phyloP scores from a whole-genome alignment of 2,797 vertebrate genomes.

The Sylvilagus floridanus region DNA sequence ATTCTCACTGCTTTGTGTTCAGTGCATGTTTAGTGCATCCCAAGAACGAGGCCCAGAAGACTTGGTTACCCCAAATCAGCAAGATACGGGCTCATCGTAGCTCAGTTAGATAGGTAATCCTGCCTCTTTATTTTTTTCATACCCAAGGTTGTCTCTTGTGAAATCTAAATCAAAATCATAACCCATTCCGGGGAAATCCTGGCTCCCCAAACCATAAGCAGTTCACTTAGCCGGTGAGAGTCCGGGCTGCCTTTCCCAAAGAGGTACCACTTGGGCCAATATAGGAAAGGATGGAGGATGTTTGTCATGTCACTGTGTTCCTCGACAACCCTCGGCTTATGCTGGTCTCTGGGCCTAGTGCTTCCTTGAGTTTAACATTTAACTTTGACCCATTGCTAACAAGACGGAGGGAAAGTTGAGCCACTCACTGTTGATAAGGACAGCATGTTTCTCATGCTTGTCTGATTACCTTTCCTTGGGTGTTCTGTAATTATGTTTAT shows the following conservation, averaged over 20 bases:
- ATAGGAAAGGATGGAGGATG: not conserved
- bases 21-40: not conserved
- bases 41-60: not conserved
- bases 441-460: not conserved
- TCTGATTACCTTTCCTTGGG: not conserved
- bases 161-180: not conserved
- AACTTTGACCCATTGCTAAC: not conserved
- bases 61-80: rapidly evolving
- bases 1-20: not conserved
- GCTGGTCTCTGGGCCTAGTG: not conserved
- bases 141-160: not conserved
- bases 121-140: not conserved
- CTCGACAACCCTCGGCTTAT: not conserved
- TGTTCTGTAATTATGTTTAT: not conserved
- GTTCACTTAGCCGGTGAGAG: not conserved
- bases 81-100: not conserved
- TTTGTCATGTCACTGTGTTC: not conserved
- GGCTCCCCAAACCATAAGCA: not conserved
- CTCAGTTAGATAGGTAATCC: not conserved
- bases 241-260: not conserved
- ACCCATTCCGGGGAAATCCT: not conserved
- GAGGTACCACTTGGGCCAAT: not conserved
- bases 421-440: not conserved
- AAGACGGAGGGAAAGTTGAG: not conserved
- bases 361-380: not conserved